Conservation (phyloP, 2,888 invertebrate genomes). For the Oligia latruncula region DNA sequence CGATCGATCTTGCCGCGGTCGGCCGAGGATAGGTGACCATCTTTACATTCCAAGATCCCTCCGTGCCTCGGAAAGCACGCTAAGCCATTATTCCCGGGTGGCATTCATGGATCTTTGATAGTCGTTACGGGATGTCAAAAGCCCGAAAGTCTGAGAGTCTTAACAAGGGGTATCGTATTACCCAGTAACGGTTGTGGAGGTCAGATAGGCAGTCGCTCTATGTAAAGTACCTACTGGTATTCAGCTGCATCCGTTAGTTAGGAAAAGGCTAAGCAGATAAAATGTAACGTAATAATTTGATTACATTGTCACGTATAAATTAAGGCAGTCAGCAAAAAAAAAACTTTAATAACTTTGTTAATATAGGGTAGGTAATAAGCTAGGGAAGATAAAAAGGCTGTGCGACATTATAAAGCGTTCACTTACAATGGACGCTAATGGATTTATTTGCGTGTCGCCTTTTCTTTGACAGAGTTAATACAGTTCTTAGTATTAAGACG, state of each 20-base stretch:
- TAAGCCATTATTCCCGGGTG: neutral
- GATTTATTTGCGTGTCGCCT: neutral
- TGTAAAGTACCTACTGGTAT: neutral
- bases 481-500: neutral
- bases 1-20: neutral
- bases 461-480: neutral
- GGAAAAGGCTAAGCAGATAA: no score
- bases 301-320: neutral
- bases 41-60: neutral
- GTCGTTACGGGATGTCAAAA: neutral
- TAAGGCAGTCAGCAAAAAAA: neutral
- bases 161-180: neutral
- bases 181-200: neutral
- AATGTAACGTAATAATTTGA: neutral
- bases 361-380: neutral
- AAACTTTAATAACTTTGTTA: neutral
- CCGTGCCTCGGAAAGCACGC: neutral
- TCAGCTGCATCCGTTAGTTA: neutral
- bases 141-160: neutral
- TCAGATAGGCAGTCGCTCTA: neutral
- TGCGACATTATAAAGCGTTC: constrained; percentile 3
- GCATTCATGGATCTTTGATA: neutral
- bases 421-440: neutral
- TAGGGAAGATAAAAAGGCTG: neutral
- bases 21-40: neutral